Conservation (phyloP, 2,888 invertebrate species). For the Dynastes maya region DNA sequence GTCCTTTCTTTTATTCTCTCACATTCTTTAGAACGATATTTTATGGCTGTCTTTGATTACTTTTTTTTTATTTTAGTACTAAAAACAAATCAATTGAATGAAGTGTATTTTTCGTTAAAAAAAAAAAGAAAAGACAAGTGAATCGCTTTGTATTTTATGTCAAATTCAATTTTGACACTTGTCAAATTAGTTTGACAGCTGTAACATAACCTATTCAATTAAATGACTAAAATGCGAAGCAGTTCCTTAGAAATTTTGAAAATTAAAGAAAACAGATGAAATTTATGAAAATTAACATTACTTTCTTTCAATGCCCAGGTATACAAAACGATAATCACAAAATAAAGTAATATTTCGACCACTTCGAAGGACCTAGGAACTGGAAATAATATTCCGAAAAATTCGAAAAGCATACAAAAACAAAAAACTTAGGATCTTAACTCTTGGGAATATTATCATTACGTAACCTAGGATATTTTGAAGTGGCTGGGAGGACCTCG, state of each 20-base stretch:
- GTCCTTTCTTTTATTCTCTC: not conserved
- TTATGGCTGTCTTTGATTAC: constrained; percentile 23
- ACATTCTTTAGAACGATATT: constrained; percentile 24
- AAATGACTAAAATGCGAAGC: not conserved
- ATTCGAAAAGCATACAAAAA: constrained; percentile 4
- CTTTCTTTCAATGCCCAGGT: constrained; percentile 44
- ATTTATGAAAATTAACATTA: constrained; percentile 29
- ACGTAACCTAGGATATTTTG: constrained; percentile 43
- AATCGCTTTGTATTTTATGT: too few relatives aligned
- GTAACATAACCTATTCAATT: too few relatives aligned
- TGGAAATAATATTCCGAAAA: constrained; percentile 38
- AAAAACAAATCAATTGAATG: not conserved
- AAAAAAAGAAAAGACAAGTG: too few relatives aligned
- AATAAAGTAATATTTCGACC: constrained; percentile 29
- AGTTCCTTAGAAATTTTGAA: not conserved
- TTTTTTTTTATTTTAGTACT: constrained; percentile 8
- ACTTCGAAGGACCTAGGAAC: constrained; percentile 44
- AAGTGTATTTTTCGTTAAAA: not conserved
- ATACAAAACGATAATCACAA: constrained; percentile 19
- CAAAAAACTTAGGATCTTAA: not conserved
- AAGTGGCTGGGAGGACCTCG: constrained; percentile 32
- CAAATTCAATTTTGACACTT: too few relatives aligned
- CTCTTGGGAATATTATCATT: constrained; percentile 43
- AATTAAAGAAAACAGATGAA: not conserved
- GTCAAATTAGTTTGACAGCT: too few relatives aligned